These are phyloP conservation scores for Poliocrania exsul DNA, from an alignment of 2,797 vertebrate genomes.

Conservation along the genomic window DNA sequence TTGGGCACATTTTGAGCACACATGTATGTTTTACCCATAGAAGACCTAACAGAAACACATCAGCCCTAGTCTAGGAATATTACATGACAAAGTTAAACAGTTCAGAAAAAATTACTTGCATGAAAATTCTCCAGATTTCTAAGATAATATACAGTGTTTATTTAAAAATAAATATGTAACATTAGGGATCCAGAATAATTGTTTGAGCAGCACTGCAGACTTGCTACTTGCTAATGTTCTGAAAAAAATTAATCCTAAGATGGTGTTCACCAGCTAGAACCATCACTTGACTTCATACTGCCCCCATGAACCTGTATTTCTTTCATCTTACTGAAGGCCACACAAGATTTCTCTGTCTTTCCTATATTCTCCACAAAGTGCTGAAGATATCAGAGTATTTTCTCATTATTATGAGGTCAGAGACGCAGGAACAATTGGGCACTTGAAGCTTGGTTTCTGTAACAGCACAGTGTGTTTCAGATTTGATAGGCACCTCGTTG, in stretches of 20 bases:
- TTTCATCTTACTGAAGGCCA: not conserved
- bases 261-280: not conserved
- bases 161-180: not conserved
- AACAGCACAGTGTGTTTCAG: not conserved
- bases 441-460: not conserved
- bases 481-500: not conserved
- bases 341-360: not conserved
- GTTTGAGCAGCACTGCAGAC: not conserved
- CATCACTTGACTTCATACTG: not conserved
- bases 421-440: not conserved
- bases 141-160: not conserved
- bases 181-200: not conserved
- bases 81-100: not conserved
- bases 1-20: accelerated
- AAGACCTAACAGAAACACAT: not conserved
- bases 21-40: accelerated
- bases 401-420: not conserved
- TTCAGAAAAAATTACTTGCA: not conserved
- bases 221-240: not conserved
- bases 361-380: not conserved
- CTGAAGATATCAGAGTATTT: not conserved
- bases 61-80: not conserved
- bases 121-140: not conserved
- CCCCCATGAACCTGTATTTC: not conserved
- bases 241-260: not conserved